Conservation (phyloP, 2,797 vertebrate species). For the Acanthis flammea region DNA sequence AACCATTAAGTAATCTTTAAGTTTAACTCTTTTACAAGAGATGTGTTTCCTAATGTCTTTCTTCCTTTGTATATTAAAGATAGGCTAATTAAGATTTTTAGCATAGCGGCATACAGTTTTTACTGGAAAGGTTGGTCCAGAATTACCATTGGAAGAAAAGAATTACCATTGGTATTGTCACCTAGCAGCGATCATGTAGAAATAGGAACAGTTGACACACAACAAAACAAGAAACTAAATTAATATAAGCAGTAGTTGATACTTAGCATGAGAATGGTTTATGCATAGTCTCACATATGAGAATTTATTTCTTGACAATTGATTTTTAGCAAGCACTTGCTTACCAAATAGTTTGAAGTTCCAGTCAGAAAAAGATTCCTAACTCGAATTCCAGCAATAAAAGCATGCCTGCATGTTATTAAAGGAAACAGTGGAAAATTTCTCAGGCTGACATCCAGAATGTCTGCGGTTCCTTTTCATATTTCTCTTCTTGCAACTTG, state of each 20-base stretch:
- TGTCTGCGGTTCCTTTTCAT: conserved; percentile 69
- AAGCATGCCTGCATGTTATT: conserved; percentile 63
- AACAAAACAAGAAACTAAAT: not conserved
- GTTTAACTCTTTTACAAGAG: not conserved
- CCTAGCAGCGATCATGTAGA: not conserved
- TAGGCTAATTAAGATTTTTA: not conserved
- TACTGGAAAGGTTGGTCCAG: not conserved
- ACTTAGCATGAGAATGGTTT: not conserved
- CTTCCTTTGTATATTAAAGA: not conserved
- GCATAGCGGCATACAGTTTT: not conserved
- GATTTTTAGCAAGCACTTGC: not conserved
- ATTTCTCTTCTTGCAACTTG: conserved; percentile 73
- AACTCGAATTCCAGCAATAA: conserved; percentile 39
- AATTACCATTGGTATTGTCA: not conserved
- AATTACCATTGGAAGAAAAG: not conserved
- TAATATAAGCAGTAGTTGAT: not conserved
- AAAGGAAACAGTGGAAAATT: conserved; percentile 75
- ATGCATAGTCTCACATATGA: not conserved
- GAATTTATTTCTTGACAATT: not conserved
- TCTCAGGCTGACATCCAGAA: conserved; percentile 76
- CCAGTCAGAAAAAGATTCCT: conserved; percentile 28
- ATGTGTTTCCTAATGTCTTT: not conserved
- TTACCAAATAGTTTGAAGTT: conserved; percentile 17
- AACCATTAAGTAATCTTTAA: not conserved
- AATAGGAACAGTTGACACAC: not conserved